These are phyloP conservation scores for Chaitophorus viminalis DNA, from an alignment of 2,888 invertebrate species.

Conservation along the genomic window DNA sequence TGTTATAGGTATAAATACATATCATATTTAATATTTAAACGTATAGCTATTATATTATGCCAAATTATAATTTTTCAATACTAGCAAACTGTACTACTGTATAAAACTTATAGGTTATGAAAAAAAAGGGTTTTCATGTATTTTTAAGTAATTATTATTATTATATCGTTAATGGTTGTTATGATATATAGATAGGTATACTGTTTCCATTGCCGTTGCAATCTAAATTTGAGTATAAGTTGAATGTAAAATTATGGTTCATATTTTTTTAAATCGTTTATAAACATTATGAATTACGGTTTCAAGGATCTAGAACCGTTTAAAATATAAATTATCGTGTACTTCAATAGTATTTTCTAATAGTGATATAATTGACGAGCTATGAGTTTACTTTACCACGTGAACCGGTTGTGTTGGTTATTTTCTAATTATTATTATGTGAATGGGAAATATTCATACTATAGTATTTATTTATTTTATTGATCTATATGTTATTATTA, in stretches of 20 bases:
- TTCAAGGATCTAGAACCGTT: conserved; percentile 8
- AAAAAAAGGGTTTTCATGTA: too few relatives aligned
- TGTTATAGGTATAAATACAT: too few relatives aligned
- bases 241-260: background rate
- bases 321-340: conserved; percentile 6
- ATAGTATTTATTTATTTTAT: background rate
- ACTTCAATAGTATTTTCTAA: background rate
- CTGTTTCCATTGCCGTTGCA: background rate
- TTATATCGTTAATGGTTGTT: too few relatives aligned
- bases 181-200: background rate
- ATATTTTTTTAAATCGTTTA: background rate
- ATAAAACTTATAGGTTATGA: too few relatives aligned
- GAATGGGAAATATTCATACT: background rate
- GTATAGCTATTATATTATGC: too few relatives aligned
- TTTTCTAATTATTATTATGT: background rate
- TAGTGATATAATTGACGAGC: background rate
- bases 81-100: too few relatives aligned
- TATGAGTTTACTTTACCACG: background rate
- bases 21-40: too few relatives aligned
- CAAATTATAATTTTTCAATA: too few relatives aligned
- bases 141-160: too few relatives aligned
- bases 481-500: background rate
- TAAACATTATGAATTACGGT: background rate
- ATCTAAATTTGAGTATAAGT: background rate
- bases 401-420: conserved; percentile 1